phyloP scores from a whole-genome alignment of 1,140 invertebrate species.

The Pogonomyrmex californicus region DNA sequence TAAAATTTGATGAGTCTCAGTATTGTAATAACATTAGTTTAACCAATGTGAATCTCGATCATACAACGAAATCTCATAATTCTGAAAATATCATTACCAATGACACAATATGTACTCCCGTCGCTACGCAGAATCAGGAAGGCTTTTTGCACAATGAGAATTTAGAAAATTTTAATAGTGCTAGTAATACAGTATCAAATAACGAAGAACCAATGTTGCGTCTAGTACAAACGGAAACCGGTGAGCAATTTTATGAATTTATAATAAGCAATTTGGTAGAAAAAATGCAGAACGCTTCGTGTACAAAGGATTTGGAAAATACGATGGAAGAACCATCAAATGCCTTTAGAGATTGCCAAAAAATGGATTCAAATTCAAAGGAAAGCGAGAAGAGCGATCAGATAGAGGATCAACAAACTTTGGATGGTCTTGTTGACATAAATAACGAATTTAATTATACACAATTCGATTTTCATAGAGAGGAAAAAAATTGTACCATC shows the following conservation, averaged over 20 bases:
- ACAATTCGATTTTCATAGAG: slow-evolving; percentile 60
- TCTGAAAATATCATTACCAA: neutral
- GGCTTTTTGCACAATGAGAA: neutral
- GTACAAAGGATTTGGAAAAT: slow-evolving; percentile 11
- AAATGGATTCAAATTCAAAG: slow-evolving; percentile 2
- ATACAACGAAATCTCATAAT: slow-evolving; percentile 1
- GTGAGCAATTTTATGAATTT: slow-evolving; percentile 83
- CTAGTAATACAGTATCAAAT: slow-evolving; percentile 48
- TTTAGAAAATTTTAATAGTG: slow-evolving; percentile 1
- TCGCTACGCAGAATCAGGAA: neutral
- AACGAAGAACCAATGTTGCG: slow-evolving; percentile 74
- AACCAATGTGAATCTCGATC: neutral
- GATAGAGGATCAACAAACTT: slow-evolving; percentile 40
- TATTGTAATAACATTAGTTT: neutral
- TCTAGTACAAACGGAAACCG: slow-evolving; percentile 81
- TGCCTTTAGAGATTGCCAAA: slow-evolving; percentile 22
- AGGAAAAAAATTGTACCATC: slow-evolving; percentile 55
- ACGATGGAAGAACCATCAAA: slow-evolving; percentile 19
- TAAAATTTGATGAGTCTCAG: slow-evolving; percentile 38
- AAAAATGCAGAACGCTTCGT: slow-evolving; percentile 57
- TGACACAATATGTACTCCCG: neutral
- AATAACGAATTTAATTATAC: slow-evolving; percentile 66
- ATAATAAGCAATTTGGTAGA: slow-evolving; percentile 80
- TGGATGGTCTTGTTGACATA: slow-evolving; percentile 53
- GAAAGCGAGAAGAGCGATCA: slow-evolving; percentile 25